These are phyloP conservation scores for Miichthys miiuy DNA, from an alignment of 2,797 vertebrate species.

Conservation along the genomic window DNA sequence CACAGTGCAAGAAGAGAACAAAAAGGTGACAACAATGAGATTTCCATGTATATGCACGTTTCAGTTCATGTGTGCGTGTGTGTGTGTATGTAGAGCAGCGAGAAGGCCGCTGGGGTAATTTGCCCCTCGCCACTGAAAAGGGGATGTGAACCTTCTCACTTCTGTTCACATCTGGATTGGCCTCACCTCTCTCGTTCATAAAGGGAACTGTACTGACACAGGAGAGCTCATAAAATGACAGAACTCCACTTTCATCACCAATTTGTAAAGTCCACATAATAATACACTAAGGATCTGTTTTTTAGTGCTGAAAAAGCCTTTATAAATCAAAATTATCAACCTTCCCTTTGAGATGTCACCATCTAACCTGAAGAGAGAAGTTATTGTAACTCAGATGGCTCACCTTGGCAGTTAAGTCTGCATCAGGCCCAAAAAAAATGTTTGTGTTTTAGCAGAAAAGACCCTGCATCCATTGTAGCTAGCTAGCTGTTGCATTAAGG, in stretches of 20 bases:
- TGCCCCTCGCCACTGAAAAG: constrained; percentile 68
- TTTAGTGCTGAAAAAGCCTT: constrained; percentile 22
- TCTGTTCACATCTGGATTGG: constrained; percentile 62
- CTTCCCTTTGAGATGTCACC: constrained; percentile 21
- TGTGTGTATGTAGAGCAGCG: constrained; percentile 15
- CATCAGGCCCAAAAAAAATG: not conserved
- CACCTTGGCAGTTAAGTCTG: constrained; percentile 15
- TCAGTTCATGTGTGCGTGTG: constrained; percentile 17
- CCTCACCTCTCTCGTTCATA: constrained; percentile 47
- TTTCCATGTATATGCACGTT: constrained; percentile 37
- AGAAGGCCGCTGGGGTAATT: constrained; percentile 43
- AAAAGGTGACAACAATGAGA: constrained; percentile 55
- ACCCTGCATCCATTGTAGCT: not conserved
- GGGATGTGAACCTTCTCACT: constrained; percentile 81
- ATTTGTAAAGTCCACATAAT: constrained; percentile 40
- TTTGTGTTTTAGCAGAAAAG: constrained; percentile 33
- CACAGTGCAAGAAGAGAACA: constrained; percentile 52
- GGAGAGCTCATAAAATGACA: constrained; percentile 45
- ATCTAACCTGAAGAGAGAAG: constrained; percentile 31
- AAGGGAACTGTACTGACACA: constrained; percentile 59
- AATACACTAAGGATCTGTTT: constrained; percentile 22
- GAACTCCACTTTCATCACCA: constrained; percentile 25
- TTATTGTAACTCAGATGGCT: constrained; percentile 40
- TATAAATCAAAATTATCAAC: constrained; percentile 46
- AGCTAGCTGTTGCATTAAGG: constrained; percentile 56